Evolutionary conservation across 2,888 invertebrate species (phyloP).

Genomic region (Coleophora deauratella): DNA sequence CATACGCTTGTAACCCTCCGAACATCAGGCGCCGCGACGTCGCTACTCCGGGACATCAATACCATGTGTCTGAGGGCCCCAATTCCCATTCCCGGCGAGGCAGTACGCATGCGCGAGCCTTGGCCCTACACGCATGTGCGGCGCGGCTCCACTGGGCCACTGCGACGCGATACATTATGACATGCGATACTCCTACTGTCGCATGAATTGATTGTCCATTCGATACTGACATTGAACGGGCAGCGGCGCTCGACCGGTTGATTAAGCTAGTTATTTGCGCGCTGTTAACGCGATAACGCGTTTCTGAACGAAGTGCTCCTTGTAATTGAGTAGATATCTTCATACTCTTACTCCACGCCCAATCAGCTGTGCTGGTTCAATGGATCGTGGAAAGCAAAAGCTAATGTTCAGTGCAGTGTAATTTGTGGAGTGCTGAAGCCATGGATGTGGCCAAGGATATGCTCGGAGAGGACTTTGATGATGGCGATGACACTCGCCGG

Average conservation of each 20-base stretch:
- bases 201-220: constrained; percentile 67
- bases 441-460: constrained; percentile 58
- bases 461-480: constrained; percentile 35
- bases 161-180: constrained; percentile 52
- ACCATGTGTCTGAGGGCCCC: constrained; percentile 20
- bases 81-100: constrained; percentile 1
- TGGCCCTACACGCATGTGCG: constrained; percentile 44
- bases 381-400: constrained; percentile 16
- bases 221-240: constrained; percentile 68
- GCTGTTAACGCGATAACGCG: constrained; percentile 51
- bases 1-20: too few species aligned
- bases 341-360: constrained; percentile 15
- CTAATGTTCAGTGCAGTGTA: constrained; percentile 34
- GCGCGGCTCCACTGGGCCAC: constrained; percentile 25
- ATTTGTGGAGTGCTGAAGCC: constrained; percentile 31
- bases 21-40: constrained; percentile 38
- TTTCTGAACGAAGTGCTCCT: constrained; percentile 22
- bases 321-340: too few species aligned
- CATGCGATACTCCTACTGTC: constrained; percentile 40
- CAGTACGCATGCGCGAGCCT: constrained; percentile 35
- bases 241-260: constrained; percentile 47
- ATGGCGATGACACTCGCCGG: constrained; percentile 58
- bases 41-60: constrained; percentile 41
- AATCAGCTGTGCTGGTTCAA: constrained; percentile 32
- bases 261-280: constrained; percentile 60